phyloP scores from a whole-genome alignment of 1,140 invertebrate species.

The Aphis craccivora region DNA sequence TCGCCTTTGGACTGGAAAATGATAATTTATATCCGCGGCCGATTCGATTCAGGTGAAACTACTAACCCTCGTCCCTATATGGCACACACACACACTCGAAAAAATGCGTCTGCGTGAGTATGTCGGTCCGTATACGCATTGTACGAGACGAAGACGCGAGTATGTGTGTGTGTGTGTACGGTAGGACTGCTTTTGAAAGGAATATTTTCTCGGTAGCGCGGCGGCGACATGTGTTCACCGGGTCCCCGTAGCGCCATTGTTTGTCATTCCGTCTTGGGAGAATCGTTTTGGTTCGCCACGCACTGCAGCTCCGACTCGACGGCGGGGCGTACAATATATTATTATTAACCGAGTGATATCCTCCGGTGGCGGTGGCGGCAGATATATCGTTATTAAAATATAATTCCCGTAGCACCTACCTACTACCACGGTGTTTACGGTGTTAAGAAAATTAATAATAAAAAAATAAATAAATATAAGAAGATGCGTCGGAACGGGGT shows the following conservation, averaged over 20 bases:
- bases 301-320: not conserved
- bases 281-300: conserved; percentile 30
- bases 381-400: not conserved
- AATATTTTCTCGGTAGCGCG: conserved; percentile 50
- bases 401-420: not conserved
- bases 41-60: conserved; percentile 50
- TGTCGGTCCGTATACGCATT: not conserved
- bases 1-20: conserved; percentile 55
- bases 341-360: conserved; percentile 12
- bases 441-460: not conserved
- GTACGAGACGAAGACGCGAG: not conserved
- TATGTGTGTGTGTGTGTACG: not conserved
- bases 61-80: not conserved
- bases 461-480: not conserved
- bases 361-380: not conserved
- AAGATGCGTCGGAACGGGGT: not conserved
- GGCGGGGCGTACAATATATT: not conserved
- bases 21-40: conserved; percentile 51
- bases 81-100: not conserved
- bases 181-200: not conserved
- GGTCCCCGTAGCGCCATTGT: conserved; percentile 43
- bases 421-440: not conserved
- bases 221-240: conserved; percentile 46
- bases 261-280: conserved; percentile 33
- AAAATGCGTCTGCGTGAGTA: no score